Conservation (phyloP, 2,113 vertebrate genomes). For the Apteryx owenii region DNA sequence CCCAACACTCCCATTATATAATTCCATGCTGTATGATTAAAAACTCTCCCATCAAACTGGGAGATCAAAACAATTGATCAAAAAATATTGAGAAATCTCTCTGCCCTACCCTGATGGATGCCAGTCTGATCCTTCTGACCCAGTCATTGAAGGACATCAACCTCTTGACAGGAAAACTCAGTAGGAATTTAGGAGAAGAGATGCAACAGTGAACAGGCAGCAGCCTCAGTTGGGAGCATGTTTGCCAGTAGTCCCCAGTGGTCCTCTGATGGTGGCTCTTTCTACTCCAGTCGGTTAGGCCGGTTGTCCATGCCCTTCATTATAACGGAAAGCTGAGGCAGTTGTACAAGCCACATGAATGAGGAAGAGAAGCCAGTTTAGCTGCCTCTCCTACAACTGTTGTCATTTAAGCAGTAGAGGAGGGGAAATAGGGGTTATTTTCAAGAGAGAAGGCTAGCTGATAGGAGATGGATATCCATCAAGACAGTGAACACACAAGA, state of each 20-base stretch:
- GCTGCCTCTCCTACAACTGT: not conserved
- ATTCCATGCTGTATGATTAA: conserved; percentile 41
- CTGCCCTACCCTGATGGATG: not conserved
- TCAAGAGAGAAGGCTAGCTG: not conserved
- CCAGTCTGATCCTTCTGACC: not conserved
- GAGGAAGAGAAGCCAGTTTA: not conserved
- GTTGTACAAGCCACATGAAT: not conserved
- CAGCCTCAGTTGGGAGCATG: accelerated
- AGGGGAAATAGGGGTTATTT: not conserved
- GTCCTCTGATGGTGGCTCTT: not conserved
- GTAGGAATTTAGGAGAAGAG: not conserved
- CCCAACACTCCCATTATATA: conserved; percentile 5
- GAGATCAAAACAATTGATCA: conserved; percentile 27
- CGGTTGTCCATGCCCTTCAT: not conserved
- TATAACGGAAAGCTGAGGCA: not conserved
- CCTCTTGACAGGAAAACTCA: not conserved
- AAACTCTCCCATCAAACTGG: conserved; percentile 41
- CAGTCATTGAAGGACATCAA: not conserved
- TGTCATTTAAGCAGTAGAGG: accelerated
- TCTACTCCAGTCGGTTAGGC: accelerated
- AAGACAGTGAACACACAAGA: not conserved
- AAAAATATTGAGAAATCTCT: conserved; percentile 18
- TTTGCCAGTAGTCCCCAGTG: not conserved
- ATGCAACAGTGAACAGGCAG: not conserved
- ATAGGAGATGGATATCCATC: not conserved